Evolutionary conservation across 2,888 invertebrate species (phyloP), one percentile per base, ranked within the genome.

Genomic region (Trisateles emortualis): DNA sequence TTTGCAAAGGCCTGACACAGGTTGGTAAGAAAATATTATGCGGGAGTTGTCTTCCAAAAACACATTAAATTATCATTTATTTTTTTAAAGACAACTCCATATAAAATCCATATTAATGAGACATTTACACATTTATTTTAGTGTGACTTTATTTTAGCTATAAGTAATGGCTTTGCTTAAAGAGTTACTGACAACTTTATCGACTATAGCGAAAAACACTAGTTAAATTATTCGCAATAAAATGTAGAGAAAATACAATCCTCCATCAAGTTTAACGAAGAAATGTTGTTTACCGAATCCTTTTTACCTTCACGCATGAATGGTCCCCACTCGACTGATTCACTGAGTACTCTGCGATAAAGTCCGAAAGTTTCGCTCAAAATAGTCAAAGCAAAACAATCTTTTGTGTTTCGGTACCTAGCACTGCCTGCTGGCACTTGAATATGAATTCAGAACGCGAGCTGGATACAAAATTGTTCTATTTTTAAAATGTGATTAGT

Each of bases 271-370:
- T 74, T 74, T 71, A 72, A 68, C 70, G 67, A 53, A 52, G 63
- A 68, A 75, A 79, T 70, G 72, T 76, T 81, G 74, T 79, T 81
- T 77, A 74, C 76, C 54, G 68, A 81, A 76, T 78, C 73, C 76
- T 79, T 81, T 79, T 77, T 80, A 68, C 73, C 59, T 81, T 78
- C 61, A 71, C 78, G 74, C 75, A 65, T 76, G 81, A 80, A 73
- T 78, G 61, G 74, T 61, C 63, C 46, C 61, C 72, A 75, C 72
- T 79, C 78, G 71, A 61, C 72, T 78, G 81, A 74, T 73, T 82
- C 79, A 75, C 62, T 70, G 73, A 72, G 67, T 74, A 70, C 74
- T 52, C 51, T 59, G 59, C 70, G 81, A 79, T 81, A 75, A 76
- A 64, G 71, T 75, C 72, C 68, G 56, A 73, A 79, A 79, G 59